These are phyloP conservation scores for Macrocentrus cingulum DNA, from an alignment of 1,140 invertebrate genomes.

Conservation along the genomic window DNA sequence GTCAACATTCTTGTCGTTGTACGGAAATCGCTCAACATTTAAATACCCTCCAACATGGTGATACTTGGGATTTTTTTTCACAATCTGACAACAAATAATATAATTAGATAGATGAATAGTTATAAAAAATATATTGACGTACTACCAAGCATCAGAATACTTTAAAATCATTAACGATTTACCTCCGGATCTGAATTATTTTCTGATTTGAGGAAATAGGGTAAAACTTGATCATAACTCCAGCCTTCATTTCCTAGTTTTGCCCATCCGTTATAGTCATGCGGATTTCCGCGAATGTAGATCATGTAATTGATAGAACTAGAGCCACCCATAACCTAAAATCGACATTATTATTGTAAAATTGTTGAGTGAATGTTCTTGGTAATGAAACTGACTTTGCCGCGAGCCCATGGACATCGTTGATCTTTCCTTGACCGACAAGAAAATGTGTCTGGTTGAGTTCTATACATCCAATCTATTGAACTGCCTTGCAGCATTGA, in stretches of 20 bases:
- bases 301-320: constrained; percentile 70
- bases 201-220: constrained; percentile 66
- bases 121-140: too few species aligned
- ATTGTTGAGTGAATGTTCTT: background rate
- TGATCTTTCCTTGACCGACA: constrained; percentile 48
- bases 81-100: constrained; percentile 35
- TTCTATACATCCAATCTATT: constrained; percentile 64
- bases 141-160: too few species aligned
- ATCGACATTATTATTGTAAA: background rate
- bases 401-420: constrained; percentile 46
- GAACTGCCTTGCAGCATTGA: constrained; percentile 60
- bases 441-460: constrained; percentile 56
- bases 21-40: constrained; percentile 65
- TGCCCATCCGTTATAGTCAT: constrained; percentile 72
- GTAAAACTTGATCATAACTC: constrained; percentile 65
- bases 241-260: constrained; percentile 65
- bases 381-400: constrained; percentile 37
- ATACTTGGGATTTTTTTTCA: constrained; percentile 53
- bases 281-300: constrained; percentile 67
- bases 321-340: constrained; percentile 62
- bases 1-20: constrained; percentile 61
- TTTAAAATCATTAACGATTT: background rate
- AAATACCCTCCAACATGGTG: constrained; percentile 64
- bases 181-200: constrained; percentile 46
- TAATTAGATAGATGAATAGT: too few species aligned